Conservation (phyloP, 2,888 invertebrate genomes). For the Tupiocoris notatus region DNA sequence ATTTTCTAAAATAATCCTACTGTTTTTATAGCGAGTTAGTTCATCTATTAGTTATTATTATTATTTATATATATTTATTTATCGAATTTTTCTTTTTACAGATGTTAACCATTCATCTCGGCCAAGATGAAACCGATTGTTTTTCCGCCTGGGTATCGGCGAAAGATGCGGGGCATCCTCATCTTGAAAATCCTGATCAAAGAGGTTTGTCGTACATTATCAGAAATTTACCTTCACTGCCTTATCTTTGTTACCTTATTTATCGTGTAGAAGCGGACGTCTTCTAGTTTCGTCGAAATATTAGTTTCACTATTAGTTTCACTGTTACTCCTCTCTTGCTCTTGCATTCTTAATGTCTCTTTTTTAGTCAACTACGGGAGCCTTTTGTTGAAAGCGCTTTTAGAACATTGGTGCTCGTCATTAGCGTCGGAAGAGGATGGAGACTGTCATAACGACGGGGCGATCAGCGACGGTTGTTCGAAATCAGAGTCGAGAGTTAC, state of each 20-base stretch:
- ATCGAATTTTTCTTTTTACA: conserved; percentile 53
- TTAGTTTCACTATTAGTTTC: too few relatives aligned
- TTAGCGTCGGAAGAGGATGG: conserved; percentile 71
- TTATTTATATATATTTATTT: too few relatives aligned
- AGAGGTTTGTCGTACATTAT: conserved; percentile 61
- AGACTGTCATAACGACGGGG: conserved; percentile 63
- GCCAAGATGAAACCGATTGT: conserved; percentile 96
- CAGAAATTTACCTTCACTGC: too few relatives aligned
- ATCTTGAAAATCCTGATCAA: conserved; percentile 69
- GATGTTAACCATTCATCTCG: conserved; percentile 96
- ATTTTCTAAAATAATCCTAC: too few relatives aligned
- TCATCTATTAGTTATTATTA: too few relatives aligned
- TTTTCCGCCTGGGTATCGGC: conserved; percentile 98
- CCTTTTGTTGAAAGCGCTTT: conserved; percentile 84
- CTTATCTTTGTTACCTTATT: too few relatives aligned
- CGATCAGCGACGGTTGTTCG: conserved; percentile 50
- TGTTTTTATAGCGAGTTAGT: too few relatives aligned
- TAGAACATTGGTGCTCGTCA: conserved; percentile 90
- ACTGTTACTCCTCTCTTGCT: too few relatives aligned
- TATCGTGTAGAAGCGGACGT: too few relatives aligned
- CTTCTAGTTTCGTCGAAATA: too few relatives aligned
- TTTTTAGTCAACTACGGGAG: conserved; percentile 88
- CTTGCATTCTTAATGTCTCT: too few relatives aligned
- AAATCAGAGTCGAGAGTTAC: conserved; percentile 47
- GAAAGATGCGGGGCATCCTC: conserved; percentile 85